Evolutionary conservation across 1,140 invertebrate genomes (phyloP).

Genomic region (Neodiprion lecontei): DNA sequence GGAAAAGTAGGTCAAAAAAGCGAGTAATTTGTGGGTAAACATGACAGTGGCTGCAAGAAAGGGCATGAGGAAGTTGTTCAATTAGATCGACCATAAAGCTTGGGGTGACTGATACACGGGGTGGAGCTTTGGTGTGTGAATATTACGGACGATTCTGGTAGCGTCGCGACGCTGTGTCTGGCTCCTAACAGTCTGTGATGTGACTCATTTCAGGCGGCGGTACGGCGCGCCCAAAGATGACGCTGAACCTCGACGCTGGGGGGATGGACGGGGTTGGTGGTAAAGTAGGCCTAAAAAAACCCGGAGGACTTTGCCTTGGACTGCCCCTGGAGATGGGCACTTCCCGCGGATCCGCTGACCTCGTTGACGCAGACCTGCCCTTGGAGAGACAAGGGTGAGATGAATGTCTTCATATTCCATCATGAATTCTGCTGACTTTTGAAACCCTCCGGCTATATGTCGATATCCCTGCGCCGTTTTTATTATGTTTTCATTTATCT

Average conservation of each 20-base stretch:
- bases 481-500: no score
- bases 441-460: no score
- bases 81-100: no score
- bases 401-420: neutral
- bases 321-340: conserved; percentile 66
- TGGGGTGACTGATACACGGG: no score
- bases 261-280: conserved; percentile 53
- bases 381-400: conserved; percentile 86
- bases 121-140: no score
- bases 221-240: conserved; percentile 70
- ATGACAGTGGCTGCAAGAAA: no score
- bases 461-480: no score
- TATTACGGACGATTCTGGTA: no score
- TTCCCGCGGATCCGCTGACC: conserved; percentile 67
- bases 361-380: conserved; percentile 80
- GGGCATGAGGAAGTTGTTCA: no score
- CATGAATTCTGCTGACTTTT: neutral
- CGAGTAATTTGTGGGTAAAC: no score
- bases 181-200: conserved; percentile 41
- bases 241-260: conserved; percentile 72
- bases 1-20: no score
- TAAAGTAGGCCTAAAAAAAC: conserved; percentile 48
- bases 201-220: conserved; percentile 55
- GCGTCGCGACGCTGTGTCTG: neutral
- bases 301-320: conserved; percentile 64